Conservation (phyloP, 2,888 invertebrate genomes). For the Drosophila limbata region DNA sequence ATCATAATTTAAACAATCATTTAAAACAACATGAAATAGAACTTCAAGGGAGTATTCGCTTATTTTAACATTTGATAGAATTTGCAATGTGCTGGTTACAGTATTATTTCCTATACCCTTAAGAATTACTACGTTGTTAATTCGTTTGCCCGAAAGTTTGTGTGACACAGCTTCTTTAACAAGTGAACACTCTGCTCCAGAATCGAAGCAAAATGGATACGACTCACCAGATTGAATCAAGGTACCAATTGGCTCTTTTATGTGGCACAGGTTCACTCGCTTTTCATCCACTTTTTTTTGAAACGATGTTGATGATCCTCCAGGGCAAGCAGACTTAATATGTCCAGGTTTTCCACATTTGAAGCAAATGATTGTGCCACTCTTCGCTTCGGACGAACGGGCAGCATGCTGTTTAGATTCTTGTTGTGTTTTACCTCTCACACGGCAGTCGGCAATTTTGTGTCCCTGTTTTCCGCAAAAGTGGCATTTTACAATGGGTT, state of each 20-base stretch:
- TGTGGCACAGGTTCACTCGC: constrained; percentile 15
- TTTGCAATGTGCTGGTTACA: constrained; percentile 16
- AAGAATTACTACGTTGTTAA: constrained; percentile 1
- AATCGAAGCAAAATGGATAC: constrained; percentile 16
- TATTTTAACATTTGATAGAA: constrained; percentile 5
- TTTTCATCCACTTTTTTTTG: constrained; percentile 14
- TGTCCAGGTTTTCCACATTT: constrained; percentile 12
- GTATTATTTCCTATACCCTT: constrained; percentile 12
- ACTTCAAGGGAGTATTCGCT: constrained; percentile 8
- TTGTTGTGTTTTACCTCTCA: not conserved
- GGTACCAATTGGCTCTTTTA: constrained; percentile 15
- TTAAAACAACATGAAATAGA: constrained; percentile 16
- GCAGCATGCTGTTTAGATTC: constrained; percentile 5
- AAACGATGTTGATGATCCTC: not conserved
- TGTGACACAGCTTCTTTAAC: constrained; percentile 5
- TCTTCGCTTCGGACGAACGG: constrained; percentile 4
- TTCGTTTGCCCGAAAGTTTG: constrained; percentile 7
- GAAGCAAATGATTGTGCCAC: constrained; percentile 7
- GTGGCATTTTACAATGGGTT: constrained; percentile 5
- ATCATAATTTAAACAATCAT: constrained; percentile 2
- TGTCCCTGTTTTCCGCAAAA: constrained; percentile 9
- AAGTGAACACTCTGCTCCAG: constrained; percentile 3
- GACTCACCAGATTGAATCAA: constrained; percentile 19
- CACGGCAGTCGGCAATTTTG: not conserved
- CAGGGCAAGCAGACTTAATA: constrained; percentile 12